A percentile compares a stretch with the other conserved stretches of the same genome.
Conservation (phyloP, 2,888 invertebrate species). For the Pteria penguin region DNA sequence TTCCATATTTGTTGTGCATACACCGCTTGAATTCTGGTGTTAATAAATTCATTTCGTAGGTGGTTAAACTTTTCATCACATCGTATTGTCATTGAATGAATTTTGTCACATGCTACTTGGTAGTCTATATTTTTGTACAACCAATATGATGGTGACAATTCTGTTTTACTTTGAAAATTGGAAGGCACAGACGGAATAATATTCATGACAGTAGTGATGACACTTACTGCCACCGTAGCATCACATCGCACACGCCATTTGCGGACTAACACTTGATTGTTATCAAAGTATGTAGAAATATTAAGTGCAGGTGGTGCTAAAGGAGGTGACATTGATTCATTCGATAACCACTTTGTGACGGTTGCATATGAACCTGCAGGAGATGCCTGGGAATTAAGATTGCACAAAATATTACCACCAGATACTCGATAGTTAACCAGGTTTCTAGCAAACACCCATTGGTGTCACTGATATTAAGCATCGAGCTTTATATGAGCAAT, state of each 20-base stretch:
- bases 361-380: background rate
- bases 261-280: constrained; percentile 16
- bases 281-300: constrained; percentile 13
- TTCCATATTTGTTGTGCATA: background rate
- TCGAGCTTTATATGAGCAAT: background rate
- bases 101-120: background rate
- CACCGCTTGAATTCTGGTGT: background rate
- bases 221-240: background rate
- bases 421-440: background rate
- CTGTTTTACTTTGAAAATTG: background rate
- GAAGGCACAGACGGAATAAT: background rate
- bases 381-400: background rate
- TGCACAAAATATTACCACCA: constrained; percentile 12
- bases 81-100: background rate
- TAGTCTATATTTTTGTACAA: background rate
- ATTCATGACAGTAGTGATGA: constrained; percentile 9
- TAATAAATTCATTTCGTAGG: background rate
- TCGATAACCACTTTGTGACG: constrained; percentile 2
- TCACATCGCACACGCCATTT: constrained; percentile 21
- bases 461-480: background rate
- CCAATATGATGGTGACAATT: constrained; percentile 6
- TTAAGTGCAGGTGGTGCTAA: background rate
- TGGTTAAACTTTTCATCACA: background rate
- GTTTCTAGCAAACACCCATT: constrained; percentile 6
- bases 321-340: background rate